Base-by-base conservation (phyloP, 2,113 vertebrate species). In the Plecturocebus donacophilus region DNA sequence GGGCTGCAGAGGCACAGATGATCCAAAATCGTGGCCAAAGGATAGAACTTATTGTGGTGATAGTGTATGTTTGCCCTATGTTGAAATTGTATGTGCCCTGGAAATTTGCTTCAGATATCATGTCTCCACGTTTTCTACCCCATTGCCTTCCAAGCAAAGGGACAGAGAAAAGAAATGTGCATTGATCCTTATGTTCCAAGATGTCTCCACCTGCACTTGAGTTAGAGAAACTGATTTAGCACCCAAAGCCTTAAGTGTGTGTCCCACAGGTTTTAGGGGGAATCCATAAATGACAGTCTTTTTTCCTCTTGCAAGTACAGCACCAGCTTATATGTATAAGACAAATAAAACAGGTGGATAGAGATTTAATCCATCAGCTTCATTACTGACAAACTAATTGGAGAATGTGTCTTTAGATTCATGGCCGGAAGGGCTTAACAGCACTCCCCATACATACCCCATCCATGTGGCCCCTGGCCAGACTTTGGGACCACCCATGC, bases 11-110 rank as follows among this genome's bases (percentile, higher is more conserved):
- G 56, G 32, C 17, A 3, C 1, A 8, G 49, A 1, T n/a, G 40
- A 13, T 3, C 40, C 92, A 16, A 54, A 3, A 12, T 16, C 20
- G 4, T 14, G 77, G 70, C 11, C 30, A 12, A 68, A 2, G 32
- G 38, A 42, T 1, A 27, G 82, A 35, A 38, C 6, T n/a, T 35
- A 82, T 17, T 20, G 19, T 14, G 35, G 27, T 27, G 32, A 11
- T n/a, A 19, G 17, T 0, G 8, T 3, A 25, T 6, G 8, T 8
- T 21, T 42, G 8, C 27, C 49, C 30, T 82, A 0, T 35, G 23
- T 71, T 70, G 76, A 7, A 23, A 27, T 4, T 20, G 20, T 19
- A 19, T 11, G 20, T 23, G 17, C 40, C 45, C 20, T 8, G 58
- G 38, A 27, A 54, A 94, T 58, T 10, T 27, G 40, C 38, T 83